Percentiles rank a stretch among this genome's conserved stretches.
Evolutionary conservation across 1,140 invertebrate genomes (phyloP).

Genomic region (Theocolax elegans): DNA sequence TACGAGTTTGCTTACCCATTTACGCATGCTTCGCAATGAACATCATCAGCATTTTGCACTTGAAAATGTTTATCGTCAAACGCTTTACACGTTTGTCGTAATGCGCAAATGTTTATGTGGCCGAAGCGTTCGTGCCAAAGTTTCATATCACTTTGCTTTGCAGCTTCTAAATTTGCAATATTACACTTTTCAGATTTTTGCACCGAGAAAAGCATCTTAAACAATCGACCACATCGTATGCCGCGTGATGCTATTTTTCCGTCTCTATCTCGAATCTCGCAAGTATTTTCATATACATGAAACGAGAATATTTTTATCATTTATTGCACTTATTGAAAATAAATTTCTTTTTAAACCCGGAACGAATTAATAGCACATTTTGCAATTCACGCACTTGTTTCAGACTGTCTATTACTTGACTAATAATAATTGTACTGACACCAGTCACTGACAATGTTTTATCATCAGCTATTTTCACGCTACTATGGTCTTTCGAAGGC

Average conservation of each 20-base stretch:
- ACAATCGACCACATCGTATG: neutral
- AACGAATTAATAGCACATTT: constrained; percentile 24
- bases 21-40: neutral
- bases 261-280: constrained; percentile 13
- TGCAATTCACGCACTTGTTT: neutral
- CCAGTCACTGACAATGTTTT: neutral
- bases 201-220: no score
- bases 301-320: constrained; percentile 23
- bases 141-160: no score
- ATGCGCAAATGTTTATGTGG: no score
- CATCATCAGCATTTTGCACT: neutral
- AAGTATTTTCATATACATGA: no score
- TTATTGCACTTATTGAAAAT: constrained; percentile 17
- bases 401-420: neutral
- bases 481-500: neutral
- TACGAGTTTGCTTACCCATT: neutral
- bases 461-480: constrained; percentile 25
- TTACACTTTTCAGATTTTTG: no score
- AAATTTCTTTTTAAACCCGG: no score
- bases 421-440: neutral
- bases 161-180: no score
- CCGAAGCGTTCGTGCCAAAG: no score
- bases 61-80: neutral
- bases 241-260: neutral
- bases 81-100: no score